These are phyloP conservation scores for Rhynchotus rufescens DNA, from an alignment of 2,797 vertebrate genomes.

Conservation along the genomic window DNA sequence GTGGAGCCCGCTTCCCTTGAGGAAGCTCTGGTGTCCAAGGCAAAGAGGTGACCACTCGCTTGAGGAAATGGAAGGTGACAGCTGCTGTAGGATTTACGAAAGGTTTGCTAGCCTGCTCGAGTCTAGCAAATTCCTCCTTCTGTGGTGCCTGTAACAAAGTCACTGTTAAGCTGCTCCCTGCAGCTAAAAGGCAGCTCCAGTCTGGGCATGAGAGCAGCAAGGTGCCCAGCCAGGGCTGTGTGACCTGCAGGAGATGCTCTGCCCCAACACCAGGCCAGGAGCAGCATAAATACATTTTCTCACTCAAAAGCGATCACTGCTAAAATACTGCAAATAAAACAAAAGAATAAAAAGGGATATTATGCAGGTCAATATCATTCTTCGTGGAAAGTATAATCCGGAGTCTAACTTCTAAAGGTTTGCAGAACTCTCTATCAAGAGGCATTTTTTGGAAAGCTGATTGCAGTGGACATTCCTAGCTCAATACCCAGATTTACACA, in stretches of 20 bases:
- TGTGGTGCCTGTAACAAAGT: not conserved
- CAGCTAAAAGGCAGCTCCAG: not conserved
- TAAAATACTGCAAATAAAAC: not conserved
- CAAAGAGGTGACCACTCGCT: not conserved
- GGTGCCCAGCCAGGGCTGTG: not conserved
- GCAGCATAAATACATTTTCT: not conserved
- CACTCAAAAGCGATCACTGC: not conserved
- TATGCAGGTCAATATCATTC: not conserved
- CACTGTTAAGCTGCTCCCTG: not conserved
- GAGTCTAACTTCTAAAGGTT: not conserved
- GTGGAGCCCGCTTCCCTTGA: rapidly evolving
- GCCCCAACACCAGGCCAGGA: not conserved
- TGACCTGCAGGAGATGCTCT: not conserved
- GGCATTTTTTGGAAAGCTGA: slow-evolving; percentile 16
- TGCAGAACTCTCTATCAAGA: not conserved
- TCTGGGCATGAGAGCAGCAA: not conserved
- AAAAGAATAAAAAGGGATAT: not conserved
- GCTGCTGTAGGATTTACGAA: not conserved
- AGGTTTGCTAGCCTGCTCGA: not conserved
- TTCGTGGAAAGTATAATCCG: not conserved
- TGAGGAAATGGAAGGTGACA: not conserved
- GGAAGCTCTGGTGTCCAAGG: rapidly evolving
- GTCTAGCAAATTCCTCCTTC: not conserved
- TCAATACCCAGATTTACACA: not conserved
- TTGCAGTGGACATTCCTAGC: not conserved